These are phyloP conservation scores for Cyphomyrus discorhynchus DNA, from an alignment of 2,113 vertebrate species.

Conservation along the genomic window DNA sequence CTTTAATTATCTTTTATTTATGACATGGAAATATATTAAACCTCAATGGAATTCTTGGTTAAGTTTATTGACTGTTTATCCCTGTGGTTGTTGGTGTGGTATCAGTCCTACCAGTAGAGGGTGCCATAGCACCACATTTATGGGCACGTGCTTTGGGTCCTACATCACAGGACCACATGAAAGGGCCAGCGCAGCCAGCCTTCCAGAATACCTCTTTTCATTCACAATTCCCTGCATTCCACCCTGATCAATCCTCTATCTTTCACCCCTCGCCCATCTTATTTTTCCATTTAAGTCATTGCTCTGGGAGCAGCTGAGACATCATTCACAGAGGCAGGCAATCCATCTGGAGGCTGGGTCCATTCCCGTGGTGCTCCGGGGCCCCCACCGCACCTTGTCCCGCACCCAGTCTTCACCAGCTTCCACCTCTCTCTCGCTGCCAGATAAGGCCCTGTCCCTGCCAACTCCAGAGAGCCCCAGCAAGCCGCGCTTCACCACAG, in stretches of 20 bases:
- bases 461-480: constrained; percentile 56
- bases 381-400: constrained; percentile 69
- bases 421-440: constrained; percentile 67
- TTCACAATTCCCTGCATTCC: neutral
- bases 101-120: constrained; percentile 9
- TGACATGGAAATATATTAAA: neutral
- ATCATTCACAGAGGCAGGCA: constrained; percentile 52
- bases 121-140: neutral
- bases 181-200: neutral
- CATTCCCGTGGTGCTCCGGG: constrained; percentile 47
- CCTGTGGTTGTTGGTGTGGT: neutral
- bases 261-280: neutral
- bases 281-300: constrained; percentile 39
- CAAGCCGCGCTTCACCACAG: constrained; percentile 76
- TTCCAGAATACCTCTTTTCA: neutral
- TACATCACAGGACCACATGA: neutral
- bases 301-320: constrained; percentile 67
- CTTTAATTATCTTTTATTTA: neutral
- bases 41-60: neutral
- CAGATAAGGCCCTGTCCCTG: constrained; percentile 54
- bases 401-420: constrained; percentile 83
- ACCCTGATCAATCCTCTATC: neutral
- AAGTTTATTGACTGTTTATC: neutral
- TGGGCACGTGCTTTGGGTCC: neutral
- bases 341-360: constrained; percentile 51